Percentiles rank a stretch among this genome's conserved stretches.
Conservation (phyloP, 2,113 vertebrate species). For the Oophaga pumilio region DNA sequence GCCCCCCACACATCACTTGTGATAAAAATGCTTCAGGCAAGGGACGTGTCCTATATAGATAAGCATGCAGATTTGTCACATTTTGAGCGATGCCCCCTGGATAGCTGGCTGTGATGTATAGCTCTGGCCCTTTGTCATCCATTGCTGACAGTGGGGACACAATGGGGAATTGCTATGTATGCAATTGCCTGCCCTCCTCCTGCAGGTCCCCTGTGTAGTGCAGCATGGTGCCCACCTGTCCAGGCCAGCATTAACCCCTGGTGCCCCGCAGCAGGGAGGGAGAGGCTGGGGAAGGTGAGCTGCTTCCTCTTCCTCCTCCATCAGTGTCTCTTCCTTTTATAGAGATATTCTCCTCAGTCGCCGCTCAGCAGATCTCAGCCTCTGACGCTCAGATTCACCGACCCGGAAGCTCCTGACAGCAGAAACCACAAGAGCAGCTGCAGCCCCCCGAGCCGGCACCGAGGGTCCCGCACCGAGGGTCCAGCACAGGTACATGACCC, state of each 20-base stretch:
- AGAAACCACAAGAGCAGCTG: conserved; percentile 1
- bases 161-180: too few relatives aligned
- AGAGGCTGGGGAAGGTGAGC: conserved; percentile 16
- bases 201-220: too few relatives aligned
- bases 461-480: background rate
- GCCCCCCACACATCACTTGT: too few relatives aligned
- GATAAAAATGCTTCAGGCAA: too few relatives aligned
- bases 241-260: background rate
- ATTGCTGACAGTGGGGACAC: too few relatives aligned
- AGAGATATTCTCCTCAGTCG: conserved; percentile 30
- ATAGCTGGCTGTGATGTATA: too few relatives aligned
- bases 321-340: conserved; percentile 48
- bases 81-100: too few relatives aligned
- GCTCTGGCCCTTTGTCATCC: too few relatives aligned
- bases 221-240: background rate
- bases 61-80: too few relatives aligned
- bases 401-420: conserved; percentile 35
- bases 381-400: conserved; percentile 26
- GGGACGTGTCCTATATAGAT: too few relatives aligned
- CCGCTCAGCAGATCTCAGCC: conserved; percentile 20
- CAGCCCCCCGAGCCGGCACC: conserved; percentile 8
- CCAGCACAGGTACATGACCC: conserved; percentile 15
- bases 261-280: background rate
- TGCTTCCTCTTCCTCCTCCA: conserved; percentile 39
- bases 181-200: too few relatives aligned